These are phyloP conservation scores for Anthopleura sola DNA, from an alignment of 64 coral and sea anemone species.

Conservation along the genomic window DNA sequence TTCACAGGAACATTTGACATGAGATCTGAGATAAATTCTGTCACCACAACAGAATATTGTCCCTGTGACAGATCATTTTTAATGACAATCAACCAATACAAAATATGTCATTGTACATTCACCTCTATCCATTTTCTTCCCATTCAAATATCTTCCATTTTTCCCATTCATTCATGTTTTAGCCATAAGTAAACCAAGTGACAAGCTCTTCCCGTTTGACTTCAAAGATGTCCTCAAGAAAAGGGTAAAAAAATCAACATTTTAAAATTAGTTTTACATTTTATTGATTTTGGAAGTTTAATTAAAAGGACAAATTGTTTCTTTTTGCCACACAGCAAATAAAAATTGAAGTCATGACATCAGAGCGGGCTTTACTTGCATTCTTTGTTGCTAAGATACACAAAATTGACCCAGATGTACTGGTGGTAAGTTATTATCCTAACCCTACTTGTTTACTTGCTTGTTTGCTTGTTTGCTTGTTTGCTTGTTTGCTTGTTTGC, in stretches of 20 bases:
- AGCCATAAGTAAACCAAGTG: slow-evolving; percentile 93
- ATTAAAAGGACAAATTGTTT: neutral
- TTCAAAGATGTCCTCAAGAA: slow-evolving; percentile 84
- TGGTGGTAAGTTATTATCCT: slow-evolving; percentile 68
- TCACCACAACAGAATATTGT: no score
- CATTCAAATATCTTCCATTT: neutral
- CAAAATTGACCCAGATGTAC: slow-evolving; percentile 89
- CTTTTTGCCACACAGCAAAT: slow-evolving; percentile 44
- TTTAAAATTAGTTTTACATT: neutral
- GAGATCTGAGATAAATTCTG: no score
- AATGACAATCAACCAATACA: no score
- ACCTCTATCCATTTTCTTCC: neutral
- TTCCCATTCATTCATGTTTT: neutral
- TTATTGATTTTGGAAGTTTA: no score
- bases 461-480: neutral
- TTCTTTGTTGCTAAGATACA: slow-evolving; percentile 93
- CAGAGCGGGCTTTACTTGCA: slow-evolving; percentile 83
- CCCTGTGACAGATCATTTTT: no score
- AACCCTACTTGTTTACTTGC: neutral
- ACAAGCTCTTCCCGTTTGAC: slow-evolving; percentile 90
- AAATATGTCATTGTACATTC: no score
- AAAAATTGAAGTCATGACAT: slow-evolving; percentile 85
- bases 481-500: no score
- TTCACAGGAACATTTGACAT: no score
- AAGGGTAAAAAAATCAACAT: slow-evolving; percentile 44